Conservation (phyloP, 1,140 invertebrate genomes). For the Pentalonia nigronervosa region DNA sequence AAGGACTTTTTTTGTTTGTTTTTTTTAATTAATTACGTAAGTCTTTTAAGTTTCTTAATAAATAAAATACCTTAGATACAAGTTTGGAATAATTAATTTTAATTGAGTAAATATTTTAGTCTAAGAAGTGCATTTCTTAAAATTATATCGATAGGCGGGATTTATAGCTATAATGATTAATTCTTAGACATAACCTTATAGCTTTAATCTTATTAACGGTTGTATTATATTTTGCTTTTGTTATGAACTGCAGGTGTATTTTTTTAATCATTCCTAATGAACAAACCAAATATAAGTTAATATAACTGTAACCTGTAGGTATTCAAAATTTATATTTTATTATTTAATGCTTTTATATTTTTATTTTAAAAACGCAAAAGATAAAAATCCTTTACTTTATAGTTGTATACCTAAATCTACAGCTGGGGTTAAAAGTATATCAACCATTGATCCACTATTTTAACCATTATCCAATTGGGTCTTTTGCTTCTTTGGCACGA, state of each 20-base stretch:
- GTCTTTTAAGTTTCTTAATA: conserved; percentile 1
- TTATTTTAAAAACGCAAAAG: background rate
- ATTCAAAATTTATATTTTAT: background rate
- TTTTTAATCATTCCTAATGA: background rate
- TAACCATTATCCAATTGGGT: background rate
- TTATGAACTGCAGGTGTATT: background rate
- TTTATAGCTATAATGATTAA: conserved; percentile 29
- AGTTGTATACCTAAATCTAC: background rate
- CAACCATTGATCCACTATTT: background rate
- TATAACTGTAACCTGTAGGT: background rate
- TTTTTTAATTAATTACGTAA: conserved; percentile 16
- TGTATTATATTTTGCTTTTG: background rate
- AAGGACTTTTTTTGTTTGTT: background rate
- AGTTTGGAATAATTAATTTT: conserved; percentile 27
- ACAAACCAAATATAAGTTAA: background rate
- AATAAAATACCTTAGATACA: background rate
- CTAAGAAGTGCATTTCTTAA: background rate
- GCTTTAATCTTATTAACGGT: background rate
- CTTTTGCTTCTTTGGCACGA: background rate
- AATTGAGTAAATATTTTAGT: background rate
- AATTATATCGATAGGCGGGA: background rate
- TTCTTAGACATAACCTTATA: background rate
- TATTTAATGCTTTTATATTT: background rate
- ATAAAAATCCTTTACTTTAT: background rate
- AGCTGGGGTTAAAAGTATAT: background rate